Conservation (phyloP, 2,113 vertebrate genomes). For the Felis chaus region DNA sequence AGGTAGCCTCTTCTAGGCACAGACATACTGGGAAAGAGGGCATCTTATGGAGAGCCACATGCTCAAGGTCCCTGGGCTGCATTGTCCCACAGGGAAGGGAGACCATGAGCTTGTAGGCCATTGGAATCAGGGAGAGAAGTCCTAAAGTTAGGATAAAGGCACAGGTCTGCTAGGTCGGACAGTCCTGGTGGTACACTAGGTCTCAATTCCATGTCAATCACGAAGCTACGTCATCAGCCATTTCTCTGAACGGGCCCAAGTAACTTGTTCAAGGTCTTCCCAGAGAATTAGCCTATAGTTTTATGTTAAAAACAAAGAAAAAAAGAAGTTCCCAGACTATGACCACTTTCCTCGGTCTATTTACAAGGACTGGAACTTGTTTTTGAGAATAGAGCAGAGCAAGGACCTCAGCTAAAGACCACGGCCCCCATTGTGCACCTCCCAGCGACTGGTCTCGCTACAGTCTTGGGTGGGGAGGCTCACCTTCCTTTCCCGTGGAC, state of each 20-base stretch:
- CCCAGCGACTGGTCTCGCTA: background rate
- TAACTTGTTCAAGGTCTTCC: background rate
- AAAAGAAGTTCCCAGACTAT: no score
- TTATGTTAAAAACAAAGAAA: no score
- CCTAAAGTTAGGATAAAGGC: no score
- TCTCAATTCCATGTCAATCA: no score
- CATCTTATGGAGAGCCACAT: background rate
- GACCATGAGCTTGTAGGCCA: background rate
- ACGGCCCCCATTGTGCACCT: rapidly evolving
- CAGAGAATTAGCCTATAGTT: background rate
- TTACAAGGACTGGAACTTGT: no score
- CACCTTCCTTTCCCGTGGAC: background rate
- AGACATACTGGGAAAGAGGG: background rate
- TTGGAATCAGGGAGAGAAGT: no score
- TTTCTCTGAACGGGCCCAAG: background rate
- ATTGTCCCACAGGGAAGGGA: background rate
- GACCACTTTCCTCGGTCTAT: no score
- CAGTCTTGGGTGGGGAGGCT: rapidly evolving
- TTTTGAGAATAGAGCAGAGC: background rate
- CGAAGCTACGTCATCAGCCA: rapidly evolving
- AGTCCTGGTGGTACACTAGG: rapidly evolving
- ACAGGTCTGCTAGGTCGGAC: no score
- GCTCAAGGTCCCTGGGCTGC: background rate
- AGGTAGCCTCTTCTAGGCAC: background rate
- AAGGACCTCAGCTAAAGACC: no score